Base-by-base conservation (phyloP, 2,888 invertebrate species). In the Coelopa pilipes region DNA sequence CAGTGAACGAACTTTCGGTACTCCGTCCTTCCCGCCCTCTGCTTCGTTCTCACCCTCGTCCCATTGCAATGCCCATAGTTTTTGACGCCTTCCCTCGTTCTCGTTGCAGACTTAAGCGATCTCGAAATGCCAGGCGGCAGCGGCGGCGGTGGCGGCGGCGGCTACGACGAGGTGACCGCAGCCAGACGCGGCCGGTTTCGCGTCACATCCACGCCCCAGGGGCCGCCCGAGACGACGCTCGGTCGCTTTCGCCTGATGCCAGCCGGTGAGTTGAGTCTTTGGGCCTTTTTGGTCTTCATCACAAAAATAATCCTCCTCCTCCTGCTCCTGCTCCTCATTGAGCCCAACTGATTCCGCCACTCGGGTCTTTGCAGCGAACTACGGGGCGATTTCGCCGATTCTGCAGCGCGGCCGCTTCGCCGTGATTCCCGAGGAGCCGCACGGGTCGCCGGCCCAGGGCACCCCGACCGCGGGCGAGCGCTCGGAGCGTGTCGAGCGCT, bases 161-260 rank as follows among this genome's bases (percentile, higher is more conserved):
- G 82, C 76, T 85, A 85, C 75, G 87, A 87, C 75, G 87, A 86
- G 74, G 86, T 86, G 76, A 83, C 87, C 73, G 87, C 86, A 68
- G 86, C 87, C 49, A 84, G 87, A 55, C 87, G 86, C 55, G 88
- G 90, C 68, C 89, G 90, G 75, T 90, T 90, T 86, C 90, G 90
- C 83, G 89, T 90, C 80, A 90, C 89, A 72, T 85, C 87, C 5
- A 80, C 85, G 77, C 80, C 86, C 46, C 81, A 85, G 73, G 88
- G 87, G 45, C 86, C 88, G 72, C 85, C 88, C 63, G 88, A 88
- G 81, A 86, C 86, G 76, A 87, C 87, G 63, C 81, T 87, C 65
- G 88, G 88, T 49, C 82, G 88, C 72, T 88, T 88, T 83, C 87
- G 88, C 74, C 81, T 88, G 49, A 87, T 86, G 80, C 88, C 87